phyloP scores from a whole-genome alignment of 2,797 vertebrate species.

The Paedocypris micromegethes region DNA sequence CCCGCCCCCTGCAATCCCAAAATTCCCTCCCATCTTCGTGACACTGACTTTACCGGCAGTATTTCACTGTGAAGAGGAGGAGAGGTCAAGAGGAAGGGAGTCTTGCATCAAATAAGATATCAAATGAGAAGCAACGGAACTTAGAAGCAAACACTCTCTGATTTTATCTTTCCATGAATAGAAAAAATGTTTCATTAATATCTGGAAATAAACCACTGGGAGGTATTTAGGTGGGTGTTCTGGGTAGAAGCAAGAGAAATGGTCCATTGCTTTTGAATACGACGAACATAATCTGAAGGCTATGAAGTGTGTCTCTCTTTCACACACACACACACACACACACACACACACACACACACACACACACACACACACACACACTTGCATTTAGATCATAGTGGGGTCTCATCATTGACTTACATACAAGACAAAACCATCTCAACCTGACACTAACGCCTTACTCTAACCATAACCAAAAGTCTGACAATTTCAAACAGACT shows the following conservation, averaged over 20 bases:
- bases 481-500: too few species aligned
- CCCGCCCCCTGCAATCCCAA: background rate
- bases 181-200: background rate
- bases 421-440: too few species aligned
- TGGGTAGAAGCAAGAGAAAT: constrained; percentile 2
- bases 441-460: too few species aligned
- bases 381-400: too few species aligned
- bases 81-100: constrained; percentile 27
- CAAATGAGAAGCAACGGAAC: constrained; percentile 27
- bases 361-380: too few species aligned
- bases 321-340: too few species aligned
- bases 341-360: too few species aligned
- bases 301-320: too few species aligned
- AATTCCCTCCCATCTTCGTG: constrained; percentile 15
- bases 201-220: constrained; percentile 6
- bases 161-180: constrained; percentile 6
- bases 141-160: constrained; percentile 14
- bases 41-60: constrained; percentile 39
- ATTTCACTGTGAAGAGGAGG: constrained; percentile 34
- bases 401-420: too few species aligned
- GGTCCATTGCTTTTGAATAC: constrained; percentile 9
- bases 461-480: too few species aligned
- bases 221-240: constrained; percentile 1
- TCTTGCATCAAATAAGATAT: constrained; percentile 20
- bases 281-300: too few species aligned